These are phyloP conservation scores for Holotrichia oblita DNA, from an alignment of 1,140 invertebrate genomes.

Conservation along the genomic window DNA sequence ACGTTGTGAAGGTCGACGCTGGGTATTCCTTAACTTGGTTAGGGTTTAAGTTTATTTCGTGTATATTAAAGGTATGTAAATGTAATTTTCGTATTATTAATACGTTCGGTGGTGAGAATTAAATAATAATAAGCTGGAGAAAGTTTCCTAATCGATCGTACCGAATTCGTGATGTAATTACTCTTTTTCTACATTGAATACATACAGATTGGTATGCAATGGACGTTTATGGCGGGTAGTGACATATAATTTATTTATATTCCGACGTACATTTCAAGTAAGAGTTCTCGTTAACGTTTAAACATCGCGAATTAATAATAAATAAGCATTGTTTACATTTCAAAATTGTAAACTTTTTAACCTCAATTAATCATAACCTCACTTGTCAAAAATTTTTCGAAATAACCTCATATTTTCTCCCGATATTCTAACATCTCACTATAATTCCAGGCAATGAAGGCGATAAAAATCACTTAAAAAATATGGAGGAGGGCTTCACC, in stretches of 20 bases:
- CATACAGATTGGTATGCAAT: conserved; percentile 50
- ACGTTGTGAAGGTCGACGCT: conserved; percentile 58
- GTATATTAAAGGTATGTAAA: conserved; percentile 42
- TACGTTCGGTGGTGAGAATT: not conserved
- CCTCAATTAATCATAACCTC: conserved; percentile 63
- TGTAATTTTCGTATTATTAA: conserved; percentile 20
- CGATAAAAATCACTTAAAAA: not conserved
- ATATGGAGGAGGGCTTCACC: conserved; percentile 62
- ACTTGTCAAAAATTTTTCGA: conserved; percentile 58
- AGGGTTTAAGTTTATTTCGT: conserved; percentile 50
- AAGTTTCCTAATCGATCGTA: conserved; percentile 1
- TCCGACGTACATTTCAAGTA: not conserved
- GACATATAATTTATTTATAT: conserved; percentile 43
- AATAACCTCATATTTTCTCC: conserved; percentile 52
- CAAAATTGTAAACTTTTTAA: conserved; percentile 53
- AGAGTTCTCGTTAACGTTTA: not conserved
- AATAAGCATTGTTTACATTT: conserved; percentile 58
- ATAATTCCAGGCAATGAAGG: not conserved
- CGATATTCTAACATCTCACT: conserved; percentile 59
- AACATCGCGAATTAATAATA: not conserved
- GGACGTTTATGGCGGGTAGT: conserved; percentile 52
- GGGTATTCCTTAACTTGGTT: conserved; percentile 54
- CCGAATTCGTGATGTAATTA: conserved; percentile 54
- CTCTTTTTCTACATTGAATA: conserved; percentile 48
- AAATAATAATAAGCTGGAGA: not conserved